phyloP scores from a whole-genome alignment of 1,140 invertebrate genomes.

The Aporrectodea caliginosa region DNA sequence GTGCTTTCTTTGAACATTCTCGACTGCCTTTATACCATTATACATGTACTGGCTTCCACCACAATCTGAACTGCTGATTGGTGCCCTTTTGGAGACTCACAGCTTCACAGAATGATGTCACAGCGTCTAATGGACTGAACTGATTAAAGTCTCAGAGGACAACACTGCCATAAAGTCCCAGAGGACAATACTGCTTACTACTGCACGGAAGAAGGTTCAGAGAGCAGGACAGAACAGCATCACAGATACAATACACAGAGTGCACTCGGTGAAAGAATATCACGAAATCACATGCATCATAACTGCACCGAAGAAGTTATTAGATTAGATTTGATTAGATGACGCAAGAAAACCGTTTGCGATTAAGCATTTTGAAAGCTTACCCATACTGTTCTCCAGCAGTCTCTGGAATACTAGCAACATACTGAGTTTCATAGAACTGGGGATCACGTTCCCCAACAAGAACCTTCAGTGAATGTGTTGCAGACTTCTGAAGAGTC shows the following conservation, averaged over 20 bases:
- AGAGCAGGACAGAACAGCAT: no score
- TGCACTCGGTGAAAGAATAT: neutral
- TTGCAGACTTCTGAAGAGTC: constrained; percentile 22
- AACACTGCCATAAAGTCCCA: no score
- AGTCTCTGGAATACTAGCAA: constrained; percentile 22
- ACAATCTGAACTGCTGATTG: no score
- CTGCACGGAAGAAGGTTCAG: neutral
- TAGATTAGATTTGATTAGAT: neutral
- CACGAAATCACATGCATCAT: neutral
- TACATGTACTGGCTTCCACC: no score
- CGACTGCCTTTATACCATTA: no score
- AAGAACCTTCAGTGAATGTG: constrained; percentile 26
- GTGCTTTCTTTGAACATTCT: no score
- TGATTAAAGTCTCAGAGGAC: no score
- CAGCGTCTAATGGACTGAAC: no score
- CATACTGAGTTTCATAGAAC: constrained; percentile 30
- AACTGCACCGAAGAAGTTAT: neutral
- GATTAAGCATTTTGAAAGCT: neutral
- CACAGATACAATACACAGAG: neutral
- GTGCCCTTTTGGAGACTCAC: no score
- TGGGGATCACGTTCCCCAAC: constrained; percentile 28
- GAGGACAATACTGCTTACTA: neutral
- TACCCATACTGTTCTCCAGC: constrained; percentile 21
- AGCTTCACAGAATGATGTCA: no score
- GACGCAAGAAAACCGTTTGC: neutral